A percentile compares a stretch with the other conserved stretches of the same genome.
Evolutionary conservation across 2,888 invertebrate genomes (phyloP).

Genomic region (Myopa tessellatipennis): DNA sequence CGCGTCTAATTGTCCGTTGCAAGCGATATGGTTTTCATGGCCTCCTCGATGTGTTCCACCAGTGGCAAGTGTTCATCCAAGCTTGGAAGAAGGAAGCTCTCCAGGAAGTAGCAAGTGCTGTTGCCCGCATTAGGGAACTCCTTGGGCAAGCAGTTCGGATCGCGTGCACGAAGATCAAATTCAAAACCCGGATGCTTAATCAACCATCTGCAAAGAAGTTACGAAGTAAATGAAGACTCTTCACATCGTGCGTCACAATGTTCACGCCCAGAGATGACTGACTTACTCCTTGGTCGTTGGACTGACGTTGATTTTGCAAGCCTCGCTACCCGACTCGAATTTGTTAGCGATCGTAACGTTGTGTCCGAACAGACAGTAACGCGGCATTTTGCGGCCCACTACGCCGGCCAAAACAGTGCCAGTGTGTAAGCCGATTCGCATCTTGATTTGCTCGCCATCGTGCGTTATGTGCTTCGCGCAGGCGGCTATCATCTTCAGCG

Average conservation of each 20-base stretch:
- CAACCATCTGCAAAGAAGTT: constrained; percentile 74
- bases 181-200: constrained; percentile 79
- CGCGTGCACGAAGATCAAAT: constrained; percentile 78
- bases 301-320: constrained; percentile 90
- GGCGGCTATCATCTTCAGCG: constrained; percentile 91
- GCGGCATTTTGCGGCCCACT: constrained; percentile 83
- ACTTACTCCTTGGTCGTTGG: constrained; percentile 92
- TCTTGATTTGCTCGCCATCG: constrained; percentile 89
- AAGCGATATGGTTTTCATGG: constrained; percentile 63
- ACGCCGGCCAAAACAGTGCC: constrained; percentile 94
- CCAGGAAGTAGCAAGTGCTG: constrained; percentile 88
- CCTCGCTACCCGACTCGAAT: constrained; percentile 94
- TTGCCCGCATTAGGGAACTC: constrained; percentile 83
- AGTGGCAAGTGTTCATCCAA: constrained; percentile 72
- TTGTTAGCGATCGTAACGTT: constrained; percentile 96
- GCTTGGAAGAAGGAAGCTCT: constrained; percentile 80
- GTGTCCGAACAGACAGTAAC: constrained; percentile 95
- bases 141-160: constrained; percentile 82
- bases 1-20: constrained; percentile 39
- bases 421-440: constrained; percentile 95
- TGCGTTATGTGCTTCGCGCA: constrained; percentile 89
- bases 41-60: constrained; percentile 65
- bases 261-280: constrained; percentile 62
- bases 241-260: too few species aligned
- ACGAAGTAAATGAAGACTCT: not conserved